These are phyloP conservation scores for Labeo rohita DNA, from an alignment of 2,113 vertebrate genomes.

Conservation along the genomic window DNA sequence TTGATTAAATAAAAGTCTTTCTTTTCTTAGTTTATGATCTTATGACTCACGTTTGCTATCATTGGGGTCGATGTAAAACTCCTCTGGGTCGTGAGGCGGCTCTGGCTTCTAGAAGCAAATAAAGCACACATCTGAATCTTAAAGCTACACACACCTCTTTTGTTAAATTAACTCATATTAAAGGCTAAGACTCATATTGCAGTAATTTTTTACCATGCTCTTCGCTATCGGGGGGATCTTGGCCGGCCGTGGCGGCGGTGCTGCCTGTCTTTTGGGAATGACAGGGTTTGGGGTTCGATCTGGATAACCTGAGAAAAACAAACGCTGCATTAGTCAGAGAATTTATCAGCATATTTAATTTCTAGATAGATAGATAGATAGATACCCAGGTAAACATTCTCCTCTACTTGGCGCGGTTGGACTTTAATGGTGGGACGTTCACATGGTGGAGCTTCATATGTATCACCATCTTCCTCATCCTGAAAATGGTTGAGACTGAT, in stretches of 20 bases:
- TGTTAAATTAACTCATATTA: background rate
- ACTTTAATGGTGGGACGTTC: constrained; percentile 67
- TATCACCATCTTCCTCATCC: constrained; percentile 73
- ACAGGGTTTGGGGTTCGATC: constrained; percentile 60
- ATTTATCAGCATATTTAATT: background rate
- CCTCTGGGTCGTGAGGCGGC: constrained; percentile 44
- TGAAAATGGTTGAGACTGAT: constrained; percentile 45
- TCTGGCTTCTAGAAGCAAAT: constrained; percentile 55
- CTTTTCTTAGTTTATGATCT: too few species aligned
- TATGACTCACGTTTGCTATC: constrained; percentile 68
- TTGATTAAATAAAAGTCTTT: background rate
- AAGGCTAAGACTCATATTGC: background rate
- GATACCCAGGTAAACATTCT: constrained; percentile 75
- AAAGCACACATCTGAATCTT: background rate
- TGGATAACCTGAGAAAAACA: constrained; percentile 47
- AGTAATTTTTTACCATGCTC: constrained; percentile 59
- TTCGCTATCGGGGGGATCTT: constrained; percentile 51
- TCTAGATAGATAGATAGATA: background rate
- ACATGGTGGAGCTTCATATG: constrained; percentile 77
- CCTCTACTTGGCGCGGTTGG: constrained; percentile 63
- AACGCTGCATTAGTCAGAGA: background rate
- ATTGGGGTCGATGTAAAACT: constrained; percentile 54
- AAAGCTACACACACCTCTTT: background rate
- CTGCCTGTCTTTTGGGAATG: constrained; percentile 61
- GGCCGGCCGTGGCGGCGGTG: constrained; percentile 62